Evolutionary conservation across 2,113 vertebrate species (phyloP), one percentile per base, ranked within the genome.

Genomic region (Corydoras sp.): DNA sequence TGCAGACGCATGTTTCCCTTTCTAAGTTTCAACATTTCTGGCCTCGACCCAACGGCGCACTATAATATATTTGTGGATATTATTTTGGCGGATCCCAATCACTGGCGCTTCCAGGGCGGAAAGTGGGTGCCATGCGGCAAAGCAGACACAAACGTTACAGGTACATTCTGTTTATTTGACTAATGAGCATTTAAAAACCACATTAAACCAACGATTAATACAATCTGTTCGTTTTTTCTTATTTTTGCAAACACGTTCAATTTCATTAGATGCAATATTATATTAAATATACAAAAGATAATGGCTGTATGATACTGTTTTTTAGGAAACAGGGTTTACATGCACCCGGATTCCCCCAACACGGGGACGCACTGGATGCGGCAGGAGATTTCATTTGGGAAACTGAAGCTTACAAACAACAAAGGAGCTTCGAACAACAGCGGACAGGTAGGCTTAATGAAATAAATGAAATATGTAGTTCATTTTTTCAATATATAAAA

Each of bases 41-140:
- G 97, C 81, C 93, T 99, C 72, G 97, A 99, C 81, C 97, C 97
- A 79, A 99, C 96, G 80, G 95, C 96, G 82, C 96, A 99, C 87
- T 99, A 99, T 87, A 99, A 99, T 86, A 99, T 99, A 86, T 99
- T 99, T 90, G 96, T 99, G 90, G 97, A 99, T 88, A 93, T 99
- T 78, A 97, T 99, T 86, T 91, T 99, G 74, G 97, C 96, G 80
- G 97, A 99, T 89, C 97, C 97, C 64, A 99, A 99, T 86, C 97
- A 99, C 90, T 99, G 97, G 97, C 91, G 97, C 78, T 99, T 99
- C 88, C 96, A 99, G 87, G 97, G 95, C 81, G 97, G 97, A 80
- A 99, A 99, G 88, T 99, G 97, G 97, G 97, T 99, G 82, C 96
- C 97, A 83, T 99, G 97, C 88, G 97, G 97, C 72, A 99, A 99